Conservation (phyloP, 2,113 vertebrate species). For the Apaloderma vittatum region DNA sequence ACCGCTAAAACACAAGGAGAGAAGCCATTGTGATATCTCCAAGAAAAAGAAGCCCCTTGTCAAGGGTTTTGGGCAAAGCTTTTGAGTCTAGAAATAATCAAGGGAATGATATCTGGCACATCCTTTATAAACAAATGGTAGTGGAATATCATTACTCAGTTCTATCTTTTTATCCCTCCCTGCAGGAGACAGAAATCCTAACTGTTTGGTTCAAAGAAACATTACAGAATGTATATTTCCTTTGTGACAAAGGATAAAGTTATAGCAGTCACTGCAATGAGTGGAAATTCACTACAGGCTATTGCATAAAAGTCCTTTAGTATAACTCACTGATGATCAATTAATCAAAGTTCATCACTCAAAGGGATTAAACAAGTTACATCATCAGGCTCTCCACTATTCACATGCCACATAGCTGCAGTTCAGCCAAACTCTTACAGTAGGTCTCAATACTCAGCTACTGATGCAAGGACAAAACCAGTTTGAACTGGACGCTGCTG, state of each 20-base stretch:
- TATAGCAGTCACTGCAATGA: neutral
- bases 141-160: neutral
- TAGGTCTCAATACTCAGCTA: neutral
- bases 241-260: neutral
- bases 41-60: neutral
- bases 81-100: neutral
- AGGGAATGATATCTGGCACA: neutral
- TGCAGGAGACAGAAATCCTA: neutral
- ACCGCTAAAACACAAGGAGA: neutral
- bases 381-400: neutral
- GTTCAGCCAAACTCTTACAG: neutral
- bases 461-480: neutral
- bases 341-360: neutral
- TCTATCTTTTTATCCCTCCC: neutral
- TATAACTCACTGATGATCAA: neutral
- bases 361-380: neutral
- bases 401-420: neutral
- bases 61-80: neutral
- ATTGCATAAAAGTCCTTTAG: neutral
- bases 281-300: neutral
- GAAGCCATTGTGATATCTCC: neutral
- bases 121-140: neutral
- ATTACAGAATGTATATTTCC: neutral
- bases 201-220: neutral
- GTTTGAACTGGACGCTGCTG: neutral